A percentile compares a stretch with the other conserved stretches of the same genome.
These are phyloP conservation scores for Pseudochirops corinnae DNA, from an alignment of 2,797 vertebrate species.

Conservation along the genomic window DNA sequence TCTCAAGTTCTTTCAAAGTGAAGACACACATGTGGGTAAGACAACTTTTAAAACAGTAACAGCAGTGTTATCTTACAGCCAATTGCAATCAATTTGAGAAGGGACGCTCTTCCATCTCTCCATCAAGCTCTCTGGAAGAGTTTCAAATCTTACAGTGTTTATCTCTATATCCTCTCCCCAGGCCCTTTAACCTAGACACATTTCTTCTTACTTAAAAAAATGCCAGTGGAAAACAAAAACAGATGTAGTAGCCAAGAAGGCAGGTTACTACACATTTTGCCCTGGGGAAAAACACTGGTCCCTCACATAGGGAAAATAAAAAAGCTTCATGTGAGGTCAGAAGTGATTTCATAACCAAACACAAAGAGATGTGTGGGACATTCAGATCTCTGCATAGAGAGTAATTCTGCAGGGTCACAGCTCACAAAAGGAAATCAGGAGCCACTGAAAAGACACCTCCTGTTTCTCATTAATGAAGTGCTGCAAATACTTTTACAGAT, in stretches of 20 bases:
- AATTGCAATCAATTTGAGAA: background rate
- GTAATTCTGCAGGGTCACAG: background rate
- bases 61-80: background rate
- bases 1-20: background rate
- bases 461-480: background rate
- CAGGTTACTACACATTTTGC: background rate
- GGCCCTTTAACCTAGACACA: conserved; percentile 73
- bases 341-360: background rate
- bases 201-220: conserved; percentile 74
- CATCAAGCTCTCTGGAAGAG: conserved; percentile 55
- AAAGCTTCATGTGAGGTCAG: fast-evolving
- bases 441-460: background rate
- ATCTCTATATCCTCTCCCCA: conserved; percentile 30
- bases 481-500: background rate
- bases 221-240: conserved; percentile 72
- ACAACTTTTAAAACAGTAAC: background rate
- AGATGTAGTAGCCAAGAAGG: conserved; percentile 60
- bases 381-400: fast-evolving
- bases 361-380: background rate
- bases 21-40: background rate
- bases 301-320: background rate
- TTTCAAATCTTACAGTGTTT: conserved; percentile 56
- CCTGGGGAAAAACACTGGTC: background rate
- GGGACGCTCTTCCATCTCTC: background rate
- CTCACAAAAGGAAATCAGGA: background rate